Base-by-base conservation (phyloP, 2,113 vertebrate genomes). In the Turnix velox region DNA sequence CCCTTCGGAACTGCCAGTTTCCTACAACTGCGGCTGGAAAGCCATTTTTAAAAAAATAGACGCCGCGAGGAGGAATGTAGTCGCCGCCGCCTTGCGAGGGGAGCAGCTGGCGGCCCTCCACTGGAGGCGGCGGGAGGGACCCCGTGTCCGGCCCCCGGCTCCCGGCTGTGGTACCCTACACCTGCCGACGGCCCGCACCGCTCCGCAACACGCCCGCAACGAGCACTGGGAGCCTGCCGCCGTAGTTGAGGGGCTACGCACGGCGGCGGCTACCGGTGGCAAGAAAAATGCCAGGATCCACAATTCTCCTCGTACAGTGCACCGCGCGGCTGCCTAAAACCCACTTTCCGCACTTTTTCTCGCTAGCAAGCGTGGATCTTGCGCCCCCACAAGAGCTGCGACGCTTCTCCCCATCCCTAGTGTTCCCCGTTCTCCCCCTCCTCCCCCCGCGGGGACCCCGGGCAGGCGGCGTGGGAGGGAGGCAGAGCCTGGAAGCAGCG, bases 21-120 rank as follows among this genome's bases (percentile, higher is more conserved):
- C 68, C 87, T 73, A 54, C 87, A 80, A 59, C 75, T 43, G 88
- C 55, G 78, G 87, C 83, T 77, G 27, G 52, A 88, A 85, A 91
- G 82, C 86, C 92, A 80, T 95, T 96, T 96, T 79, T 93, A 90
- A 94, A 90, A 94, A 96, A 95, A 92, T 75, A 90, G 95, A 88
- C 54, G 71, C 59, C 76, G n/a, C 59, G 74, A 89, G 82, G 74
- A 89, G 82, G 69, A 86, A 86, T 11, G 93, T 91, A 69, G 93
- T 73, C 61, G 45, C 87, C 9, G 59, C 71, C 73, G 80, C 85
- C 68, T 83, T 25, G 76, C 66, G 46, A 66, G 84, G 75, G 46
- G 66, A 65, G 65, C 88, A 84, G 95, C 90, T 42, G 74, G 68
- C 84, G 66, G 72, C 58, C 80, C 90, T 74, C 52, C 58, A 48